Conservation (phyloP, 1,140 invertebrate species). For the Eueides isabella region DNA sequence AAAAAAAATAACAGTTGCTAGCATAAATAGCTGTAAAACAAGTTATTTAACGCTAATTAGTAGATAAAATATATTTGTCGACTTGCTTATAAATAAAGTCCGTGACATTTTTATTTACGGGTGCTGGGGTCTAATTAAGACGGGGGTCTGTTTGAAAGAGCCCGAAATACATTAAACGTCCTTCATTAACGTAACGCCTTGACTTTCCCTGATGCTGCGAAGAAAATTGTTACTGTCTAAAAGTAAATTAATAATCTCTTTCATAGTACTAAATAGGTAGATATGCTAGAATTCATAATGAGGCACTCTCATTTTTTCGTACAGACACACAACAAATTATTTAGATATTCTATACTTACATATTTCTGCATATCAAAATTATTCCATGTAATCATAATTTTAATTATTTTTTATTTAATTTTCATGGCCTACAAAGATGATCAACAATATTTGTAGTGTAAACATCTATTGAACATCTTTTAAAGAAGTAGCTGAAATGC, state of each 20-base stretch:
- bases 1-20: not conserved
- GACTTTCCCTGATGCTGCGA: slow-evolving; percentile 24
- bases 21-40: not conserved
- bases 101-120: slow-evolving; percentile 42
- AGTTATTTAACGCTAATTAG: slow-evolving; percentile 36
- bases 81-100: slow-evolving; percentile 34
- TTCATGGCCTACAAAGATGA: no score
- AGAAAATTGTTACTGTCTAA: slow-evolving; percentile 15
- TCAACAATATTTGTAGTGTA: no score
- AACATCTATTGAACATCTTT: no score
- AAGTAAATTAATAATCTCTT: slow-evolving; percentile 16
- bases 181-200: slow-evolving; percentile 40
- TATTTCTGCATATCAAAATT: no score
- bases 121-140: slow-evolving; percentile 36
- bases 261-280: not conserved
- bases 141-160: slow-evolving; percentile 31
- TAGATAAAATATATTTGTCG: slow-evolving; percentile 39
- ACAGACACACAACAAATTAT: not conserved
- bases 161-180: slow-evolving; percentile 41
- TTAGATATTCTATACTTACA: not conserved
- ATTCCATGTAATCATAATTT: no score
- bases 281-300: not conserved
- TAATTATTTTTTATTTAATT: no score
- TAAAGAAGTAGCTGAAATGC: no score
- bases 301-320: not conserved